These are phyloP conservation scores for Temnothorax unifasciatus DNA, from an alignment of 2,888 invertebrate genomes.

Conservation along the genomic window DNA sequence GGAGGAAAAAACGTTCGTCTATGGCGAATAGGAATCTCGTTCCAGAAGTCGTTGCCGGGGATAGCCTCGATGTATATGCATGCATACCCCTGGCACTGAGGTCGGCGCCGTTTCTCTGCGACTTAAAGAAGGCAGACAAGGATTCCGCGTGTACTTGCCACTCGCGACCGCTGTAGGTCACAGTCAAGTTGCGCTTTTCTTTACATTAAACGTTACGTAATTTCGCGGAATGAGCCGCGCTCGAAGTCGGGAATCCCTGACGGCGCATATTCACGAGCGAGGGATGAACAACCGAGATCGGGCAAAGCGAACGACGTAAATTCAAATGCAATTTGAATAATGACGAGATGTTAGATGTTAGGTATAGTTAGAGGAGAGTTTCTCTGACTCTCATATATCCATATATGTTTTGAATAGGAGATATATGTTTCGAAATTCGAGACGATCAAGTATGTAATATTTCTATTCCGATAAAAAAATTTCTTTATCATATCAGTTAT, in stretches of 20 bases:
- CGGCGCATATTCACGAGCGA: background rate
- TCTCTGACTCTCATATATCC: background rate
- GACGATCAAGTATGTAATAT: background rate
- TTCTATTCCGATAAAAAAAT: background rate
- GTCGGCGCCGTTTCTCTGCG: constrained; percentile 56
- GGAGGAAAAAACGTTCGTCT: constrained; percentile 69
- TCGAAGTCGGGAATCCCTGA: constrained; percentile 5
- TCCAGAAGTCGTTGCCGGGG: constrained; percentile 64
- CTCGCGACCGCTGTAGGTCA: constrained; percentile 76
- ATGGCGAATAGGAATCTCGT: constrained; percentile 70
- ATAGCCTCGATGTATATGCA: constrained; percentile 72
- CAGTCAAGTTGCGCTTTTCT: constrained; percentile 79
- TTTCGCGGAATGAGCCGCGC: constrained; percentile 4
- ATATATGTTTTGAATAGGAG: background rate
- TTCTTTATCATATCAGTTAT: background rate
- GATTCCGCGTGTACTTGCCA: constrained; percentile 65
- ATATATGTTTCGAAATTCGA: background rate
- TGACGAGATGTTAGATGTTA: background rate
- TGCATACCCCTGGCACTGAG: constrained; percentile 64
- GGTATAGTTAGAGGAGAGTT: background rate
- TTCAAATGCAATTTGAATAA: constrained; percentile 29
- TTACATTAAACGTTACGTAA: constrained; percentile 52
- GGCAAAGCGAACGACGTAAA: background rate
- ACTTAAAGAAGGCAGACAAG: constrained; percentile 63
- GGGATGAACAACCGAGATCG: background rate